phyloP scores from a whole-genome alignment of 2,113 vertebrate species.

The Percopsis transmontana region DNA sequence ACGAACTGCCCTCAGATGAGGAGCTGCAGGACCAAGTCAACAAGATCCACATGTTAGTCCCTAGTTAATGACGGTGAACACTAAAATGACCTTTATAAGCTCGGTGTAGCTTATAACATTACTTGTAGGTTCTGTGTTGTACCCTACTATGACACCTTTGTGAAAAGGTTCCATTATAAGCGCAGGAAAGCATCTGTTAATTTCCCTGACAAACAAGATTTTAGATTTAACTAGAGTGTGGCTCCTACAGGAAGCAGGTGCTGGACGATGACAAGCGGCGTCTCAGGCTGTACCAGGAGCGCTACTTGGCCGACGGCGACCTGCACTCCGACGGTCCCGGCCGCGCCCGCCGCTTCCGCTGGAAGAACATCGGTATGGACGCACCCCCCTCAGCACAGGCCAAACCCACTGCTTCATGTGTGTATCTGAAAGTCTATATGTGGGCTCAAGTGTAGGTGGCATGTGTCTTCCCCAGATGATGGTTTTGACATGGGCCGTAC shows the following conservation, averaged over 20 bases:
- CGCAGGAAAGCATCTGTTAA: neutral
- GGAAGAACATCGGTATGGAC: conserved; percentile 90
- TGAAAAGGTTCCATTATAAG: neutral
- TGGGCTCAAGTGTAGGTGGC: too few relatives aligned
- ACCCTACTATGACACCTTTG: neutral
- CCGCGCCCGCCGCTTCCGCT: conserved; percentile 89
- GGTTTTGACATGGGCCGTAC: conserved; percentile 72
- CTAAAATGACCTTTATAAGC: too few relatives aligned
- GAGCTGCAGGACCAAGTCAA: conserved; percentile 92
- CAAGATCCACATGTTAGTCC: conserved; percentile 94
- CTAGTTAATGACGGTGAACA: neutral
- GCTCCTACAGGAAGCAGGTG: conserved; percentile 88
- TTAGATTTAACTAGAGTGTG: too few relatives aligned
- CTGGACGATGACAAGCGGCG: conserved; percentile 92
- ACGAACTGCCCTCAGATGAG: conserved; percentile 88
- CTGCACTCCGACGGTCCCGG: conserved; percentile 94
- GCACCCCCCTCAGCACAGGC: neutral
- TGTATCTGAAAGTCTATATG: too few relatives aligned
- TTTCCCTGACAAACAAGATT: too few relatives aligned
- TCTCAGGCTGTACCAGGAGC: conserved; percentile 91
- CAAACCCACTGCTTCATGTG: too few relatives aligned
- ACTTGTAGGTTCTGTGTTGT: too few relatives aligned
- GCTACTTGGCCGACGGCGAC: conserved; percentile 91
- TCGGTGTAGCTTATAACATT: too few relatives aligned
- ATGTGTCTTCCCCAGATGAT: conserved; percentile 54